These are phyloP conservation scores for Pelosia muscerda DNA, from an alignment of 2,888 invertebrate genomes.

Conservation along the genomic window DNA sequence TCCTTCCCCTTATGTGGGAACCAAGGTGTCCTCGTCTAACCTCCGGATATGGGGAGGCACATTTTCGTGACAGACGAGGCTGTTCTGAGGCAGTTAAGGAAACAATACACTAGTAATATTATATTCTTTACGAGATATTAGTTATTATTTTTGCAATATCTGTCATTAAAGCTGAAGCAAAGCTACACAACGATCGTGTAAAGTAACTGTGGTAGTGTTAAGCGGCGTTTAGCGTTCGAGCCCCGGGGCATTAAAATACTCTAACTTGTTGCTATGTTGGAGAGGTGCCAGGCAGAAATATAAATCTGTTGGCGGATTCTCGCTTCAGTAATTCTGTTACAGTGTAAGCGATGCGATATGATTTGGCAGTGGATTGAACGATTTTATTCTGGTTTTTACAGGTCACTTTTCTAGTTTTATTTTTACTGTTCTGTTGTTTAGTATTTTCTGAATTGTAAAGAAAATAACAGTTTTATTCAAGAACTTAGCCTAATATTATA, in stretches of 20 bases:
- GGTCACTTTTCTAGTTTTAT: not conserved
- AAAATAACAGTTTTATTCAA: no score
- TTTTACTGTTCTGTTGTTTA: no score
- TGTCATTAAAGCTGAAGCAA: constrained; percentile 30
- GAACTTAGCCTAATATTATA: no score
- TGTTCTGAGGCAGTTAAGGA: no score
- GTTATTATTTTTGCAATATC: constrained; percentile 7
- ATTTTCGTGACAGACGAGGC: no score
- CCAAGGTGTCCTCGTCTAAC: no score
- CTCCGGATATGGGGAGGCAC: no score
- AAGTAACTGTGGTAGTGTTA: constrained; percentile 46
- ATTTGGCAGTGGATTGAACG: constrained; percentile 16
- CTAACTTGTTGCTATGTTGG: constrained; percentile 55
- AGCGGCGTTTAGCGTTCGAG: constrained; percentile 44
- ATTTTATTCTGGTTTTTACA: not conserved
- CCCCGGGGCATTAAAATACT: constrained; percentile 48
- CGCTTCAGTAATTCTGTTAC: constrained; percentile 26
- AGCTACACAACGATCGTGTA: constrained; percentile 33
- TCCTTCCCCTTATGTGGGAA: no score
- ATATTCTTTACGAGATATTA: not conserved
- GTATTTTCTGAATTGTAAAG: no score
- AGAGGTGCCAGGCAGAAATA: constrained; percentile 46
- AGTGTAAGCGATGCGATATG: constrained; percentile 24
- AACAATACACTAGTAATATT: no score
- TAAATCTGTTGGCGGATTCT: constrained; percentile 45